These are phyloP conservation scores for Brachyhypopomus occidentalis DNA, from an alignment of 2,113 vertebrate genomes.

Conservation along the genomic window DNA sequence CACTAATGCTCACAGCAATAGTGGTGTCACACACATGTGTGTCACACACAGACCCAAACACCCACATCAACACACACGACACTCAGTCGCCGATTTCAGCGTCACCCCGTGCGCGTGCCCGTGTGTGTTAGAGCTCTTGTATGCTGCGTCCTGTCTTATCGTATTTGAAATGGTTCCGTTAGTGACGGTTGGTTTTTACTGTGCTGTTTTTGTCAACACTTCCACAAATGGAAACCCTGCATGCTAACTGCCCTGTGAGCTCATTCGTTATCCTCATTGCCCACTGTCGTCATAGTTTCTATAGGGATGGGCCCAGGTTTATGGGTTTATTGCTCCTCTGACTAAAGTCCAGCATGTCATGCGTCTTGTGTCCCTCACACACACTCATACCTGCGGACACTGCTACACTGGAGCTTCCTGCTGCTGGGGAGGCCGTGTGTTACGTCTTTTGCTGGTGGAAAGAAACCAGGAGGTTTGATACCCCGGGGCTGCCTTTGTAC, in stretches of 20 bases:
- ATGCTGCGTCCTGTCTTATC: too few species aligned
- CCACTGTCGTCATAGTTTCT: constrained; percentile 8
- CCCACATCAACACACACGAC: background rate
- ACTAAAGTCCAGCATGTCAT: constrained; percentile 28
- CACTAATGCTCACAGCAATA: background rate
- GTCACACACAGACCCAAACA: background rate
- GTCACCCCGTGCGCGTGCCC: background rate
- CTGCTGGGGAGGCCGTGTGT: too few species aligned
- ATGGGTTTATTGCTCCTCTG: constrained; percentile 47
- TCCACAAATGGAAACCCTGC: background rate
- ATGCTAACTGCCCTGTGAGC: background rate
- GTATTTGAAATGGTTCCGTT: too few species aligned
- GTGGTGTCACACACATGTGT: background rate
- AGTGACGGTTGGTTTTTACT: background rate
- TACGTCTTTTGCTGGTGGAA: too few species aligned
- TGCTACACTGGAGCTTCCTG: background rate
- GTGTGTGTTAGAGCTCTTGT: too few species aligned
- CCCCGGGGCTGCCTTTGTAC: too few species aligned
- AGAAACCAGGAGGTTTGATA: too few species aligned
- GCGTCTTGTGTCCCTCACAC: background rate
- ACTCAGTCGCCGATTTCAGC: background rate
- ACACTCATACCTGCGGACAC: background rate
- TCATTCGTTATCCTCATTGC: background rate
- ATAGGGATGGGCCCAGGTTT: constrained; percentile 32
- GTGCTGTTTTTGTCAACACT: background rate